Evolutionary conservation across 1,140 invertebrate species (phyloP), one percentile per base, ranked within the genome.

Genomic region (Drosophila ananassae): DNA sequence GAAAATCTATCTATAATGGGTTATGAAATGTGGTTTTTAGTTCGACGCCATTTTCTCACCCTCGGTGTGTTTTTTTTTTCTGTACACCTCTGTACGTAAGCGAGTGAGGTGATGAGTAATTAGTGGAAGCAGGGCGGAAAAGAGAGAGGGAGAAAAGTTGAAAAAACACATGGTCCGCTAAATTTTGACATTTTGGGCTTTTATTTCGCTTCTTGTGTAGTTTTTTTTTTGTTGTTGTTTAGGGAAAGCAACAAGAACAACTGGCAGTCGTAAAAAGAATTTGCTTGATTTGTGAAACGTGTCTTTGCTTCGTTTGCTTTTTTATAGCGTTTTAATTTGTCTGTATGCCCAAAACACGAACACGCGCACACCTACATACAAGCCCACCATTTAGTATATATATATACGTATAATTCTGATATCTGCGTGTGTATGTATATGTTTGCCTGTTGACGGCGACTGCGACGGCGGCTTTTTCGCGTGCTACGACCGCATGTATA

Each of bases 281-380:
- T 89, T 87, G 84, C 84, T 77, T 89, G 83, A 89, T 89, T 89
- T 89, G 83, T 89, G 84, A 89, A 89, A 89, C 83, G 83, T 89
- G 83, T 89, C 79, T 89, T 89, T 89, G 64, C 63, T 89, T 89
- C 83, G 83, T 89, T 89, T 89, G 84, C 84, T 89, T 77, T 89
- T 89, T 89, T 89, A 89, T 89, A 89, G 83, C 83, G 59, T 89
- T 89, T 89, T 89, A 89, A 89, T 89, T 89, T 89, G 84, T 89
- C 83, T 89, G 79, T 87, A 89, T 87, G 46, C 75, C 79, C 64
- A 46, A 61, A 78, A 76, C 82, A 82, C 71, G 82, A 83, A 76
- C 52, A 69, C 41, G 51, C 62, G 25, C 41, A 53, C 83, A 71
- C 57, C 75, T 58, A 73, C 61, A 73, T 12, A 69, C 41, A 13